A percentile compares a stretch with the other conserved stretches of the same genome.
These are phyloP conservation scores for Labroides dimidiatus DNA, from an alignment of 2,797 vertebrate genomes.

Conservation along the genomic window DNA sequence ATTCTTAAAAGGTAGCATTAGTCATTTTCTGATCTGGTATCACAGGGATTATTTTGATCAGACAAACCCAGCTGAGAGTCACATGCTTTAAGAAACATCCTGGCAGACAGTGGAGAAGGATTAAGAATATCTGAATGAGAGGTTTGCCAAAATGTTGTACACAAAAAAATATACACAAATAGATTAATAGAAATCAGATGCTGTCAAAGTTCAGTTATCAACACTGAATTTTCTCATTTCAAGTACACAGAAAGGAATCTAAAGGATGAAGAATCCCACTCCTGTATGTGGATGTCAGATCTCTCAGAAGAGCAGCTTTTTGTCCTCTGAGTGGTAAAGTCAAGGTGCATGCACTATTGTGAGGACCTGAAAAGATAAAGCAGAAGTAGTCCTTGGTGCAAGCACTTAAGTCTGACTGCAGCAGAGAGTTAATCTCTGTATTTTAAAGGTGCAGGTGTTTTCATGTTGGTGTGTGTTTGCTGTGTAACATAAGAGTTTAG, in stretches of 20 bases:
- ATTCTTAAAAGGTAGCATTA: no score
- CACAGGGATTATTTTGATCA: no score
- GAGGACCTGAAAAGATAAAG: slow-evolving; percentile 3
- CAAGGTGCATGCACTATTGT: background rate
- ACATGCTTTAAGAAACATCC: no score
- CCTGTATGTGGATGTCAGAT: background rate
- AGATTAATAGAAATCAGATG: no score
- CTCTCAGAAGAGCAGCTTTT: background rate
- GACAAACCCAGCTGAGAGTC: no score
- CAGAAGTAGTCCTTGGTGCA: background rate
- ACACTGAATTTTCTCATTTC: background rate
- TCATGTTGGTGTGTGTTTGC: background rate
- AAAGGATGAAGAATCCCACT: background rate
- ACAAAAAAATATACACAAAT: no score
- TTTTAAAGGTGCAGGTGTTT: background rate
- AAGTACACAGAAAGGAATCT: background rate
- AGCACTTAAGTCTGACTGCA: background rate
- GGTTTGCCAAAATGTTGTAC: no score
- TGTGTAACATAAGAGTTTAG: background rate
- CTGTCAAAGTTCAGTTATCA: background rate
- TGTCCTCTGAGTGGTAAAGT: background rate
- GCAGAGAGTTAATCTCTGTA: background rate
- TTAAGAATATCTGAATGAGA: no score
- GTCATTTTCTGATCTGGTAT: no score
- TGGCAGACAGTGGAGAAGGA: no score